Base-by-base conservation (phyloP, 30 jellyfish, hydroid and myxozoan genomes). In the Catostylus mosaicus region DNA sequence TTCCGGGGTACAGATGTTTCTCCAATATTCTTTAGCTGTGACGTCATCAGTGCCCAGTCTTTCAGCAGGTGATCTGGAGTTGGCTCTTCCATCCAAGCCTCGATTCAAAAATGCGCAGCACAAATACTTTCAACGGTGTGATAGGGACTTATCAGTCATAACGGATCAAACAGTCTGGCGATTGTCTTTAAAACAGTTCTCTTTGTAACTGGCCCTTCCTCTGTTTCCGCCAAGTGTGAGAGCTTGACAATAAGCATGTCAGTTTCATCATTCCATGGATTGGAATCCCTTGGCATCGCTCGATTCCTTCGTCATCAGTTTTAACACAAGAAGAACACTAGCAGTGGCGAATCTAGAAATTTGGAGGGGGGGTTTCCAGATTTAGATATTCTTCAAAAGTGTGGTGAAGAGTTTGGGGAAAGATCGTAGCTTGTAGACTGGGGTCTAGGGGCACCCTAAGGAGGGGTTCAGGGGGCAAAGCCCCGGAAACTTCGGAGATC, bases 161-260 rank as follows among this genome's bases (percentile, higher is more conserved):
- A 27, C 1, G 93, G 93, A 56, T 82, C 93, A 36, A 50, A 82
- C 16, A 82, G 23, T 30, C 16, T 46, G n/a, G 92, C 92, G 16
- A 54, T 12, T 16, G 29, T 12, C 16, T 56, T 68, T 3, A 82
- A 29, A 30, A 68, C 20, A 29, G 34, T 23, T 54, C 93, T 22
- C 68, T 68, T 68, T 31, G 93, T 71, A 7, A 24, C 24, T 22
- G 59, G 65, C 48, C 10, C 16, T 3, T 3, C 59, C 11, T 33
- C 47, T 10, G 62, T 8, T 4, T 69, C 38, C 57, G n/a, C n/a
- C n/a, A n/a, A n/a, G n/a, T 37, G 38, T 7, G 40, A 24, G 3
- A 68, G 69, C 36, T 82, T 32, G 32, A 75, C 31, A 56, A 84
- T 11, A 19, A 84, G 24, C 40, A 30, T 22, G 57, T 73, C 86